Evolutionary conservation across 1,140 invertebrate genomes (phyloP), one percentile per base, ranked within the genome.

Genomic region (Drosophila nigromelanica): DNA sequence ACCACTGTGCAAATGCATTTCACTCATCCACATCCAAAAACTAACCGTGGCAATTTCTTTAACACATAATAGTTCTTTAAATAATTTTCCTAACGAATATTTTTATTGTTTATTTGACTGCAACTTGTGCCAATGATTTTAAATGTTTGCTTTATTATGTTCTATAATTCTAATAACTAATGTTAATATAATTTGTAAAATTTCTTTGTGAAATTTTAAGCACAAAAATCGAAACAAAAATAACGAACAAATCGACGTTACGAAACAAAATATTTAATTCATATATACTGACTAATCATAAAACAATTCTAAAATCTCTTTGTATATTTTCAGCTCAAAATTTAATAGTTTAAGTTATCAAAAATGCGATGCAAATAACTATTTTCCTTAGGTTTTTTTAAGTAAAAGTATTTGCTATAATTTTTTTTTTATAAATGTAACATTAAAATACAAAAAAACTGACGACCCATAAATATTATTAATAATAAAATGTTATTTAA

Each of bases 101-200:
- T 55, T 51, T 69, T 71, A 62, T 70, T 78, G 68, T 80, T 89
- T 83, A 80, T 89, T 91, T 89, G 85, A 91, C 85, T 91, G 90
- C 89, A 91, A 91, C 82, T 91, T 91, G 90, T 91, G 90, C 90
- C 90, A 91, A 91, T 91, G 85, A 91, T 91, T 86, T 79, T 75
- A 51, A 71, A 79, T 59, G 59, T 80, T 68, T 72, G 76, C 70
- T 68, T 86, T 73, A 78, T 87, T 78, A 78, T 50, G 75, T 81
- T 71, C 50, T 67, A 73, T 63, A n/a, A n/a, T n/a, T n/a, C 54
- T 39, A 66, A 78, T 80, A 55, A 76, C 61, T 55, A 58, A 80
- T 78, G 48, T 43, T 63, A 47, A 43, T 58, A 30, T 45, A 33
- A 4, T 45, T 15, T 15, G 40, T 43, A 52, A 58, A 63, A 52